These are phyloP conservation scores for Halesus radiatus DNA, from an alignment of 1,140 invertebrate species.

Conservation along the genomic window DNA sequence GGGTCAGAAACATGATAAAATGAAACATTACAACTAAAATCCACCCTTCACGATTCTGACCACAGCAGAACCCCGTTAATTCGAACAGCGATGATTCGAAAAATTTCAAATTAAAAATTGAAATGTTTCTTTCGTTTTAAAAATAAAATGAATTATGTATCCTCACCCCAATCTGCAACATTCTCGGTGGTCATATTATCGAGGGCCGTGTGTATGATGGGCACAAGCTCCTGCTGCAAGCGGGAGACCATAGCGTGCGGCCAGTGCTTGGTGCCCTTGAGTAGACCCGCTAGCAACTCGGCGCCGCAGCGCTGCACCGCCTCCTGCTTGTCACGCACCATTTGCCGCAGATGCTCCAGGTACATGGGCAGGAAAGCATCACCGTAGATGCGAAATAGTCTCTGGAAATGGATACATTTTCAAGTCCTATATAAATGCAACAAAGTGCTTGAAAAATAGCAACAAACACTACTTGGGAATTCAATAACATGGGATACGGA, in stretches of 20 bases:
- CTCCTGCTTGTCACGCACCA: slow-evolving; percentile 81
- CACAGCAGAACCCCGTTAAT: too few relatives aligned
- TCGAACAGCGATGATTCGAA: too few relatives aligned
- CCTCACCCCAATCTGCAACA: slow-evolving; percentile 59
- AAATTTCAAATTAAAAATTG: too few relatives aligned
- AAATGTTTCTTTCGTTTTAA: too few relatives aligned
- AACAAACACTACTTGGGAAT: too few relatives aligned
- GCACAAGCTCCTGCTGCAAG: slow-evolving; percentile 73
- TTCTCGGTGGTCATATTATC: slow-evolving; percentile 75
- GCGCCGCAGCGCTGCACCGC: slow-evolving; percentile 86
- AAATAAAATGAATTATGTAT: too few relatives aligned
- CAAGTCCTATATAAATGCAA: neutral
- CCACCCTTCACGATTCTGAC: too few relatives aligned
- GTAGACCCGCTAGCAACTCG: slow-evolving; percentile 84
- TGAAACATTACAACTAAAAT: too few relatives aligned
- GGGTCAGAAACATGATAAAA: too few relatives aligned
- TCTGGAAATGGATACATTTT: slow-evolving; percentile 65
- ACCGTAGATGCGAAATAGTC: slow-evolving; percentile 86
- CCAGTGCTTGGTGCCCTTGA: slow-evolving; percentile 89
- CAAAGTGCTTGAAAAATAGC: neutral
- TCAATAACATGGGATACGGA: too few relatives aligned
- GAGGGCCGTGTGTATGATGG: slow-evolving; percentile 74
- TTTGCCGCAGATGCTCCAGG: slow-evolving; percentile 75
- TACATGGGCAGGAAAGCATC: slow-evolving; percentile 75
- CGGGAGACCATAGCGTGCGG: slow-evolving; percentile 74